These are phyloP conservation scores for Steatocranus sp. DNA, from an alignment of 2,797 vertebrate species.

Conservation along the genomic window DNA sequence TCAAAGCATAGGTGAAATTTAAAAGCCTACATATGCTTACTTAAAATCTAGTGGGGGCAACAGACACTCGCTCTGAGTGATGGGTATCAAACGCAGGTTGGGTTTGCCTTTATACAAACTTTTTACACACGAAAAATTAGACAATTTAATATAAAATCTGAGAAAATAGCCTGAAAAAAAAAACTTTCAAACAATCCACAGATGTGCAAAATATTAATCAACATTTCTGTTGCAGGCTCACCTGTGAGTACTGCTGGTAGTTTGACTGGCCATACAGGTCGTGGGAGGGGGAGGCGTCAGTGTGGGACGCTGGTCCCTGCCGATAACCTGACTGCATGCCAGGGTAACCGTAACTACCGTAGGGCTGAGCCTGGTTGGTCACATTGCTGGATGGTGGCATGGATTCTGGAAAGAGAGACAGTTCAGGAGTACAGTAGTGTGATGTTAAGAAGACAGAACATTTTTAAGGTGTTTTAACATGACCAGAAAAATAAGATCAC, in stretches of 20 bases:
- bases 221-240: slow-evolving; percentile 6
- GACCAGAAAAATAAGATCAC: neutral
- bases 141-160: neutral
- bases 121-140: neutral
- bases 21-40: neutral
- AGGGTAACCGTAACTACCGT: slow-evolving; percentile 84
- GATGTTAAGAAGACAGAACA: neutral
- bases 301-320: slow-evolving; percentile 63
- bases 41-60: neutral
- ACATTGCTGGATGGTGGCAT: slow-evolving; percentile 72
- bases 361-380: slow-evolving; percentile 77
- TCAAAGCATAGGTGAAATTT: neutral
- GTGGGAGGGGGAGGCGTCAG: slow-evolving; percentile 52
- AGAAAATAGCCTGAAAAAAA: neutral
- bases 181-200: neutral
- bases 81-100: neutral
- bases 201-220: neutral
- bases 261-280: slow-evolving; percentile 41
- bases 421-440: neutral
- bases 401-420: slow-evolving; percentile 71
- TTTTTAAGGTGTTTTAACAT: neutral
- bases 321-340: slow-evolving; percentile 83
- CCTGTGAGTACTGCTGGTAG: slow-evolving; percentile 75
- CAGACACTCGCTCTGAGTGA: neutral
- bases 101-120: neutral